These are phyloP conservation scores for Platysternon megacephalum DNA, from an alignment of 2,113 vertebrate species.

Conservation along the genomic window DNA sequence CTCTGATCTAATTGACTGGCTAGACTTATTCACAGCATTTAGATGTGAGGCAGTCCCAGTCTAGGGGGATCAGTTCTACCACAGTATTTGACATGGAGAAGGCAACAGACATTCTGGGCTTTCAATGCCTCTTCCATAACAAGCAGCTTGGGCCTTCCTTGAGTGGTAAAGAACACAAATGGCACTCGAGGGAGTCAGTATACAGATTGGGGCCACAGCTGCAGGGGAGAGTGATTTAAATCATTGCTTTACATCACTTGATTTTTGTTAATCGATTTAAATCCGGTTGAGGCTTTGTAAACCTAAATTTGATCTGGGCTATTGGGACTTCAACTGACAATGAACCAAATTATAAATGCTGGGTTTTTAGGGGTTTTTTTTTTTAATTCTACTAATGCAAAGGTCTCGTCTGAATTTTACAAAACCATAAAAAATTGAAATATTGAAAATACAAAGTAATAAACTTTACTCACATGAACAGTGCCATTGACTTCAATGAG, in stretches of 20 bases:
- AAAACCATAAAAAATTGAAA: not conserved
- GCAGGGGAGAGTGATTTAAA: not conserved
- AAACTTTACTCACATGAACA: not conserved
- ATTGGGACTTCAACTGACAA: fast-evolving
- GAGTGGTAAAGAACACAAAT: not conserved
- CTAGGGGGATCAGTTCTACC: not conserved
- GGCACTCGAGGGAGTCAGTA: not conserved
- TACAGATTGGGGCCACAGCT: not conserved
- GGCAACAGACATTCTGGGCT: not conserved
- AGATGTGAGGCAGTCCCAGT: not conserved
- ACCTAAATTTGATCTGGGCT: not conserved
- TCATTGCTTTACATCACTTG: not conserved
- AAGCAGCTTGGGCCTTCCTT: not conserved
- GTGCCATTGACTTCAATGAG: not conserved
- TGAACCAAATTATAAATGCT: not conserved
- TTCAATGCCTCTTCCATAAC: not conserved
- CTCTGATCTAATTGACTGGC: not conserved
- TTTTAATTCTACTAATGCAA: not conserved
- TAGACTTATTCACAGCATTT: not conserved
- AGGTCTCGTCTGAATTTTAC: not conserved
- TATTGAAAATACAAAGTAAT: fast-evolving
- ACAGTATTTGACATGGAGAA: too few relatives aligned
- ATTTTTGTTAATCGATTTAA: not conserved
- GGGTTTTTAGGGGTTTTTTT: too few relatives aligned
- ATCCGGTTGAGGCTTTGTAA: not conserved